Percentiles rank a stretch among this genome's conserved stretches.
Conservation (phyloP, 2,113 vertebrate genomes). For the Corapipo altera region DNA sequence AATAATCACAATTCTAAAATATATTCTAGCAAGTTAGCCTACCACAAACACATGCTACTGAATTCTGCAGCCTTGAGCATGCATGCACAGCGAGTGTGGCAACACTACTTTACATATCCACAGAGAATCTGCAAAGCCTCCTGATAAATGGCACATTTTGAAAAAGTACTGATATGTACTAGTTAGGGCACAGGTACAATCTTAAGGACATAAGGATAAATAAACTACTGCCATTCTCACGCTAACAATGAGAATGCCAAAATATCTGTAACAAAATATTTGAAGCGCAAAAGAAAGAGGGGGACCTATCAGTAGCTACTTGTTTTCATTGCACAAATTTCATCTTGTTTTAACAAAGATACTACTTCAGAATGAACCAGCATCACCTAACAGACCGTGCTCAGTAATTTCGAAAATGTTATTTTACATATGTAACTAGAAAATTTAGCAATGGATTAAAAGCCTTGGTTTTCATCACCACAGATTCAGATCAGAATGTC, state of each 20-base stretch:
- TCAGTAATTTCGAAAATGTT: background rate
- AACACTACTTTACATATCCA: constrained; percentile 48
- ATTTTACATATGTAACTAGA: background rate
- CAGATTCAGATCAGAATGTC: background rate
- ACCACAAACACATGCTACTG: constrained; percentile 33
- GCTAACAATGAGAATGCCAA: background rate
- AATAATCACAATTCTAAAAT: constrained; percentile 54
- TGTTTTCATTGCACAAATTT: background rate
- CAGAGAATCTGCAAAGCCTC: constrained; percentile 52
- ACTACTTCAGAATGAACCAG: background rate
- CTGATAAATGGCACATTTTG: constrained; percentile 1
- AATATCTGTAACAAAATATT: background rate
- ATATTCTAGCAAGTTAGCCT: constrained; percentile 17
- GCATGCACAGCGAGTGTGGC: constrained; percentile 10
- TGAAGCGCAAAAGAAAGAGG: background rate
- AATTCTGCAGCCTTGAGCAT: constrained; percentile 58
- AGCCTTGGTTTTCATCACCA: background rate
- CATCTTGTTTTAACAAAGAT: background rate
- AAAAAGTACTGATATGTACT: constrained; percentile 12
- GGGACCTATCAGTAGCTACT: background rate
- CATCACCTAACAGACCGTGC: background rate
- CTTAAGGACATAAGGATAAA: background rate
- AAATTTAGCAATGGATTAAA: background rate
- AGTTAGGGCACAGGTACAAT: background rate
- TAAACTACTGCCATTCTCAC: background rate